Evolutionary conservation across 2,113 vertebrate species (phyloP).

Genomic region (Salvator merianae): DNA sequence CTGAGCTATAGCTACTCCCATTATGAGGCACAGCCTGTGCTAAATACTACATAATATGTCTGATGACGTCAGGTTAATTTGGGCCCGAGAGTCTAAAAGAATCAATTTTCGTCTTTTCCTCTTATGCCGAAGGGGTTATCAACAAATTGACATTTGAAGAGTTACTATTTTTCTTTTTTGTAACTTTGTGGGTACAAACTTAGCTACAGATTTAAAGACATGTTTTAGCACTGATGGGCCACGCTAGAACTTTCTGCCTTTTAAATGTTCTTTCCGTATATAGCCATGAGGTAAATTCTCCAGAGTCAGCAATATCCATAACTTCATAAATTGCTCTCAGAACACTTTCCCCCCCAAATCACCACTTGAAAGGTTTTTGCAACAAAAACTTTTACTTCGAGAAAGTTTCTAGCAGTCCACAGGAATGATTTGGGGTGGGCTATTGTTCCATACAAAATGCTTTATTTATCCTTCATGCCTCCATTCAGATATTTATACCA

Average conservation of each 20-base stretch:
- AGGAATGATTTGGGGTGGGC: slow-evolving; percentile 69
- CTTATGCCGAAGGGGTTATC: no score
- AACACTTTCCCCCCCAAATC: slow-evolving; percentile 45
- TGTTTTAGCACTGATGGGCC: background rate
- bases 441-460: slow-evolving; percentile 98
- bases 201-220: no score
- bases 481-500: slow-evolving; percentile 99
- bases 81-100: background rate
- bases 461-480: slow-evolving; percentile 99
- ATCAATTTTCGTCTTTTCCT: background rate
- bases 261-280: background rate
- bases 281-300: background rate
- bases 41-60: no score
- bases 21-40: no score
- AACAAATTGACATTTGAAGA: no score
- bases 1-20: no score
- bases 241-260: background rate
- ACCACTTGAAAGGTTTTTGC: slow-evolving; percentile 67
- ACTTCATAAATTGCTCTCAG: slow-evolving; percentile 50
- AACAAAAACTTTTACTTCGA: slow-evolving; percentile 72
- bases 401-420: slow-evolving; percentile 70
- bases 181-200: no score
- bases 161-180: no score
- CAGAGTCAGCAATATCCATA: background rate
- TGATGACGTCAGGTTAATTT: background rate